Evolutionary conservation across 1,140 invertebrate species (phyloP).

Genomic region (Elysia chlorotica): DNA sequence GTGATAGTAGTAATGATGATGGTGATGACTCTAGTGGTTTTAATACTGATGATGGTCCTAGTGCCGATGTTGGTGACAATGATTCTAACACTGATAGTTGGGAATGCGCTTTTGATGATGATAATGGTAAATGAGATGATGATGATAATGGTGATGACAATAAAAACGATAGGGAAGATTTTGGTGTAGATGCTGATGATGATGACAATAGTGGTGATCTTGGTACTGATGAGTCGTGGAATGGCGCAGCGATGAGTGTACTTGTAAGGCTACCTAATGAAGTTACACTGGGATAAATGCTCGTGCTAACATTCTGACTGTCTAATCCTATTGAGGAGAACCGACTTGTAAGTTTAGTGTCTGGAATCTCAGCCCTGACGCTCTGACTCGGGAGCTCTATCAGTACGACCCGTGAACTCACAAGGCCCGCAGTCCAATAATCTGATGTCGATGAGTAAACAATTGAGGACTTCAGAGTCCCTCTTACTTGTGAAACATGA

Average conservation of each 20-base stretch:
- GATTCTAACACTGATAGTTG: background rate
- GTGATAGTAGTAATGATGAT: background rate
- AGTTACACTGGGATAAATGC: too few species aligned
- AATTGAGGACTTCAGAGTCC: too few species aligned
- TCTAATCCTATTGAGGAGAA: background rate
- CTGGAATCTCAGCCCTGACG: too few species aligned
- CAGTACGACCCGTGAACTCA: too few species aligned
- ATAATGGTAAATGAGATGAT: background rate
- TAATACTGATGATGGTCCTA: background rate
- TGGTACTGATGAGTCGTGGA: background rate
- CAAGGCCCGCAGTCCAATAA: too few species aligned
- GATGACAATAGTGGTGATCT: background rate
- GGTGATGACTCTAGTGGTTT: background rate
- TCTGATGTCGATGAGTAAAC: too few species aligned
- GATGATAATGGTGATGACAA: background rate
- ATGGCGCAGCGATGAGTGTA: background rate
- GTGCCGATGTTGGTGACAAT: conserved; percentile 2
- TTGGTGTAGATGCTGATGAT: background rate
- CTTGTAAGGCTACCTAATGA: too few species aligned
- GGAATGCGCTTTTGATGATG: background rate
- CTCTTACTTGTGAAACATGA: too few species aligned
- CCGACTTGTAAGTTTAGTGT: background rate
- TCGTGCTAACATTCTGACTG: too few species aligned
- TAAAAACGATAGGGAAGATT: background rate
- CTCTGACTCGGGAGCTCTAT: too few species aligned